These are phyloP conservation scores for Chrysina gloriosa DNA, from an alignment of 2,888 invertebrate genomes.

Conservation along the genomic window DNA sequence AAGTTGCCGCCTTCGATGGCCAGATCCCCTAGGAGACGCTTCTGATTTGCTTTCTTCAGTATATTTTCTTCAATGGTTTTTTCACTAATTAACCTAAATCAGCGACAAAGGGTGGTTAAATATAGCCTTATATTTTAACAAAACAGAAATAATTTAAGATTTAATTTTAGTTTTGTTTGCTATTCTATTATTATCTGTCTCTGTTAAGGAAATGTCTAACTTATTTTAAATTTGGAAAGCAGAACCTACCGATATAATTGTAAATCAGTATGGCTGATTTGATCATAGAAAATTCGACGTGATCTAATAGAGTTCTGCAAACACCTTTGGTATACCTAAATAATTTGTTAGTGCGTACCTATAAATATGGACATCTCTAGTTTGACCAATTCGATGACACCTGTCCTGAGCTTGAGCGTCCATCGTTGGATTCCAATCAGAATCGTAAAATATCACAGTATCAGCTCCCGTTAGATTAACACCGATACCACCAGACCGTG, in stretches of 20 bases:
- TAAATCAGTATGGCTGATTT: no score
- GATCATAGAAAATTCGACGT: no score
- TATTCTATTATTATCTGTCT: no score
- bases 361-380: conserved; percentile 98
- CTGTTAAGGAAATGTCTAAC: no score
- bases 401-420: conserved; percentile 97
- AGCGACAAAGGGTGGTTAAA: not conserved
- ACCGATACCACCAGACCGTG: conserved; percentile 97
- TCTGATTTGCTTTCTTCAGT: conserved; percentile 97
- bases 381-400: conserved; percentile 99
- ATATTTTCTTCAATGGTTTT: conserved; percentile 99
- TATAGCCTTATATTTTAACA: no score
- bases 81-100: conserved; percentile 88
- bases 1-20: conserved; percentile 99
- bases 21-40: conserved; percentile 92
- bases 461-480: conserved; percentile 99
- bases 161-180: no score
- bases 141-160: no score
- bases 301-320: no score
- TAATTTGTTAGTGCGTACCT: no score
- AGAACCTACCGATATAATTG: no score
- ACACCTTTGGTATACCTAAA: no score
- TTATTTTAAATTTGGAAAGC: no score
- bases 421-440: conserved; percentile 99
- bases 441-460: conserved; percentile 99